Evolutionary conservation across 2,113 vertebrate species (phyloP).

Genomic region (Petaurus breviceps): DNA sequence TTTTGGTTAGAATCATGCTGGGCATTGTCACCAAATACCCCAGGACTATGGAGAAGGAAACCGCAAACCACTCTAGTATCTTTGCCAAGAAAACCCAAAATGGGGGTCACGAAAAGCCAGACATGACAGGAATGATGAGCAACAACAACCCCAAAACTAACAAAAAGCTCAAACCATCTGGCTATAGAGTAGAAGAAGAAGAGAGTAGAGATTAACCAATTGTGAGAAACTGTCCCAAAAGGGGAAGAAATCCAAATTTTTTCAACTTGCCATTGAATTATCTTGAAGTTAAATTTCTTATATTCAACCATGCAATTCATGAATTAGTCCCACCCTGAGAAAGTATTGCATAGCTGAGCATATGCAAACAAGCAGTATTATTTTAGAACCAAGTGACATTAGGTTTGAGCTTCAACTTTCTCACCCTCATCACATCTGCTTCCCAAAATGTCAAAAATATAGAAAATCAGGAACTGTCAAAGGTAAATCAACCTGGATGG

Average conservation of each 20-base stretch:
- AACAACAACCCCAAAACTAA: background rate
- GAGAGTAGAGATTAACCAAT: background rate
- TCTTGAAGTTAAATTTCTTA: background rate
- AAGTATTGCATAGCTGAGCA: conserved; percentile 11
- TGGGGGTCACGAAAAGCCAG: no score
- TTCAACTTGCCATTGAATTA: background rate
- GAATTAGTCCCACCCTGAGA: background rate
- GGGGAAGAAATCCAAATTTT: background rate
- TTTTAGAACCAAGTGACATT: conserved; percentile 71
- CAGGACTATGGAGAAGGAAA: no score
- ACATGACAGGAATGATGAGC: no score
- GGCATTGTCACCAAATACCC: background rate
- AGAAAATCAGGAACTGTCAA: conserved; percentile 77
- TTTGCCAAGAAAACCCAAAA: no score
- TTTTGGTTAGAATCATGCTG: background rate
- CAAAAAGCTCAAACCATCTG: background rate
- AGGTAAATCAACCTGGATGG: conserved; percentile 75
- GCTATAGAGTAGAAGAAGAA: background rate
- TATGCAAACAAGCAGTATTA: conserved; percentile 57
- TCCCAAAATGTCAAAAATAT: conserved; percentile 79
- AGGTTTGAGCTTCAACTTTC: conserved; percentile 62
- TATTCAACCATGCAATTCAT: background rate
- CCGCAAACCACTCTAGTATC: no score
- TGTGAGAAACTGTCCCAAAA: background rate
- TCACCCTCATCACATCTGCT: conserved; percentile 74